These are phyloP conservation scores for Cydia splendana DNA, from an alignment of 1,140 invertebrate species.

Conservation along the genomic window DNA sequence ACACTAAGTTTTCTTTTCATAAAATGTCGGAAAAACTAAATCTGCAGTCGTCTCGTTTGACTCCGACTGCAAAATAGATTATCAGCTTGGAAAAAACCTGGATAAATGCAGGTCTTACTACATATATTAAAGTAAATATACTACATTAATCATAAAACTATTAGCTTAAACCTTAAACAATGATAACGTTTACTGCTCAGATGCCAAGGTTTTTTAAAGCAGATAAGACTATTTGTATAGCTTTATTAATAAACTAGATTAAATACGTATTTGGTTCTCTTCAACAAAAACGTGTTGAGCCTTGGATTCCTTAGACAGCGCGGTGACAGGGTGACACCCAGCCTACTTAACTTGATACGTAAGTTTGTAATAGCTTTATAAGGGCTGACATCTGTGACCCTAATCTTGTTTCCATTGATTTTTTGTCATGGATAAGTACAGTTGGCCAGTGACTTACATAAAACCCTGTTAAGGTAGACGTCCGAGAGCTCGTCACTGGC, in stretches of 20 bases:
- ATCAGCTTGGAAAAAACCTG: not conserved
- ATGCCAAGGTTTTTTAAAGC: slow-evolving; percentile 1
- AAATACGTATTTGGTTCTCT: slow-evolving; percentile 21
- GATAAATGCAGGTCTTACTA: not conserved
- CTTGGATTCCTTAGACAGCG: slow-evolving; percentile 31
- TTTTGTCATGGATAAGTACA: not conserved
- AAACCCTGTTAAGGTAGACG: too few relatives aligned
- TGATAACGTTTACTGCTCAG: slow-evolving; percentile 10
- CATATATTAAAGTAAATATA: not conserved
- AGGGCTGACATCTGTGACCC: not conserved
- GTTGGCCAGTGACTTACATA: too few relatives aligned
- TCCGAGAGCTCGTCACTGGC: too few relatives aligned
- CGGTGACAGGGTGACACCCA: slow-evolving; percentile 7
- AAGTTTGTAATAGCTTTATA: not conserved
- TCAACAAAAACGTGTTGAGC: slow-evolving; percentile 34
- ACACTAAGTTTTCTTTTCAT: too few relatives aligned
- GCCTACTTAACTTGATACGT: not conserved
- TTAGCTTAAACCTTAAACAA: not conserved
- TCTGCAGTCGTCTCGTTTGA: too few relatives aligned
- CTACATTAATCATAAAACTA: not conserved
- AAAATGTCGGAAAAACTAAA: too few relatives aligned
- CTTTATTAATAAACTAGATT: slow-evolving; percentile 4
- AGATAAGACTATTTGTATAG: not conserved
- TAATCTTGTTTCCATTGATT: not conserved
- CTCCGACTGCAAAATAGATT: not conserved